Conservation (phyloP, 2,113 vertebrate genomes). For the Hystrix cristata region DNA sequence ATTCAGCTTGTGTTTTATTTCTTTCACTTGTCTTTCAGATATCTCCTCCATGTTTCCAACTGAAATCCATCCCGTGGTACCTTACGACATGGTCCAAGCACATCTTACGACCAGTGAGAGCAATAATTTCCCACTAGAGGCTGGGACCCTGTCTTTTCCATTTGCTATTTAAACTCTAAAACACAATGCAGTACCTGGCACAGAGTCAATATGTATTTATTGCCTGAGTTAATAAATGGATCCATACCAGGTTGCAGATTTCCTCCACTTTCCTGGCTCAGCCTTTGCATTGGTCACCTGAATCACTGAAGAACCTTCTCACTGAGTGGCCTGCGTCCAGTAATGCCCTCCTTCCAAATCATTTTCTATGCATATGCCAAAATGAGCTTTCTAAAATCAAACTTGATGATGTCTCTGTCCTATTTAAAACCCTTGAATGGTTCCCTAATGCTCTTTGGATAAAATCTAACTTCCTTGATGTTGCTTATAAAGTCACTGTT, state of each 20-base stretch:
- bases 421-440: conserved; percentile 44
- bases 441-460: conserved; percentile 6
- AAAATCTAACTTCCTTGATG: conserved; percentile 30
- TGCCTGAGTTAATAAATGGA: conserved; percentile 3
- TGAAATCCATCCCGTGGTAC: background rate
- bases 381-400: conserved; percentile 63
- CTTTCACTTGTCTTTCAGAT: conserved; percentile 28
- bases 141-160: background rate
- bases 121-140: background rate
- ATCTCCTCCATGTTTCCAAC: background rate
- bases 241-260: background rate
- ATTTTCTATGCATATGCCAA: conserved; percentile 36
- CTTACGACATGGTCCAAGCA: background rate
- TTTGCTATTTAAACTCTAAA: background rate
- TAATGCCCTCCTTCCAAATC: background rate
- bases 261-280: background rate
- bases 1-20: background rate
- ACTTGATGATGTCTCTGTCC: conserved; percentile 44
- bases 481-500: conserved; percentile 16
- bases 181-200: background rate
- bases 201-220: background rate
- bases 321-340: background rate
- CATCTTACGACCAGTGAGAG: background rate
- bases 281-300: background rate
- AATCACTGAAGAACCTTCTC: conserved; percentile 15